Evolutionary conservation across 2,113 vertebrate species (phyloP), one percentile per base, ranked within the genome.

Genomic region (Lophotis ruficrista): DNA sequence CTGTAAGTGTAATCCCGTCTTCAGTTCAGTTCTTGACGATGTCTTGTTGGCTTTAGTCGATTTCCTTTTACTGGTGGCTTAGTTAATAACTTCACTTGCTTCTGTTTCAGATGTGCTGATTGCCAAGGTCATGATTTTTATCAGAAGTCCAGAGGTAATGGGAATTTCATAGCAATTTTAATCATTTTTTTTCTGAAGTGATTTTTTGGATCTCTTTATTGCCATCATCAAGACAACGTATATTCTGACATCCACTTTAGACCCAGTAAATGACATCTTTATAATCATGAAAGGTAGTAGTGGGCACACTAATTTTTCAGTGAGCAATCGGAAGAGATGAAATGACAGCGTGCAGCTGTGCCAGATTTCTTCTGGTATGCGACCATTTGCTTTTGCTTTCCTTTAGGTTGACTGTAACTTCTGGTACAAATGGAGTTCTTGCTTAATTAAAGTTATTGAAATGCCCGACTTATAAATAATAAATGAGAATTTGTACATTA

Each of bases 131-230:
- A 10, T n/a, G 28, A 37, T 83, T 90, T 90, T 95, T 79, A 84
- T 91, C 83, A 41, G 35, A 58, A 72, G 50, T 92, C 58, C 79
- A 70, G 51, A 85, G 50, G 80, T 92, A 95, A 96, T 89, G 69
- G 81, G 77, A 94, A 83, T 93, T 96, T 90, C 54, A 82, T 75
- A 76, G 70, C 37, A 89, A 68, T 77, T 94, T 89, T 84, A 77
- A 94, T 92, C 20, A 60, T 65, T 83, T 87, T 89, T 87, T 57
- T 31, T 6, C 45, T 62, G 27, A 79, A 77, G 21, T 91, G 51
- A 45, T 54, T 33, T 64, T 72, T 51, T 17, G 18, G 18, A 69
- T 88, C 94, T 83, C 68, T 93, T 93, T 85, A 93, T 93, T 81
- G 86, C 88, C 78, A n/a, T 80, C 87, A 92, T 96, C 76, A 89